A percentile compares a stretch with the other conserved stretches of the same genome.
These are phyloP conservation scores for Dinoponera quadriceps DNA, from an alignment of 1,140 invertebrate species.

Conservation along the genomic window DNA sequence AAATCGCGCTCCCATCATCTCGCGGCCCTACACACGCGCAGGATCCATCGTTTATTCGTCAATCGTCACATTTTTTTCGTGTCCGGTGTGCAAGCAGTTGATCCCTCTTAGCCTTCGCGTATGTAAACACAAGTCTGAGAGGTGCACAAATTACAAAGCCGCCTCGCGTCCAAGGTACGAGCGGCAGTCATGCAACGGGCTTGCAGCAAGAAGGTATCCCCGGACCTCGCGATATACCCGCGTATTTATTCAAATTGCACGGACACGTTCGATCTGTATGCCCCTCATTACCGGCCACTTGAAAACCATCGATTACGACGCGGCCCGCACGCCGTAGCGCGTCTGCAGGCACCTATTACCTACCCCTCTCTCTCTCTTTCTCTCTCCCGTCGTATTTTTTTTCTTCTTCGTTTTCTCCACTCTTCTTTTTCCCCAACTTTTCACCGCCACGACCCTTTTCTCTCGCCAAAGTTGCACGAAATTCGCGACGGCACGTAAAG, in stretches of 20 bases:
- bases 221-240: slow-evolving; percentile 12
- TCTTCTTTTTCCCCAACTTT: slow-evolving; percentile 20
- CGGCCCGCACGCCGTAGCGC: slow-evolving; percentile 33
- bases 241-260: slow-evolving; percentile 70
- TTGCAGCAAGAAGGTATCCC: slow-evolving; percentile 28
- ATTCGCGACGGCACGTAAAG: slow-evolving; percentile 43
- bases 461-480: slow-evolving; percentile 40
- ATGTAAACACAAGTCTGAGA: slow-evolving; percentile 27
- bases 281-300: slow-evolving; percentile 55
- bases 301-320: slow-evolving; percentile 58
- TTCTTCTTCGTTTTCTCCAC: not conserved
- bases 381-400: not conserved
- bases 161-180: not conserved
- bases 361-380: not conserved
- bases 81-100: not conserved
- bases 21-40: not conserved
- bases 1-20: too few relatives aligned
- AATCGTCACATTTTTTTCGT: slow-evolving; percentile 18
- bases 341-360: slow-evolving; percentile 32
- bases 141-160: slow-evolving; percentile 26
- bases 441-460: slow-evolving; percentile 35
- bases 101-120: slow-evolving; percentile 20
- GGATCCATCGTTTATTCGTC: not conserved
- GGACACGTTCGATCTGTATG: slow-evolving; percentile 28
- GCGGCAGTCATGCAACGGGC: slow-evolving; percentile 52